Base-by-base conservation (phyloP, 2,888 invertebrate species). In the Noctua janthe region DNA sequence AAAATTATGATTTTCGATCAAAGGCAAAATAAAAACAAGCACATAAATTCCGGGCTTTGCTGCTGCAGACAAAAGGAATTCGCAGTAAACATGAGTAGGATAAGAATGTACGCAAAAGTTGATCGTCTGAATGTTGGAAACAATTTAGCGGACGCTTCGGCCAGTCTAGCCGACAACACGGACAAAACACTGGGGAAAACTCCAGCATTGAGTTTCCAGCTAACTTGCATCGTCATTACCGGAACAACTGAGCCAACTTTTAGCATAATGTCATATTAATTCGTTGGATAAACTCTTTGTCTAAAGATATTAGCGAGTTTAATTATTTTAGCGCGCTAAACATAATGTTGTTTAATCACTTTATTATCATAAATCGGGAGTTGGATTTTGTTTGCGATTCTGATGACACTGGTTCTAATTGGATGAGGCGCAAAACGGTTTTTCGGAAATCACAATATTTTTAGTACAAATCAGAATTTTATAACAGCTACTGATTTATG, bases 191-290 rank as follows among this genome's bases (percentile, higher is more conserved):
- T 39, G 17, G 78, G 82, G 85, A 81, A 78, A 81, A 86, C 78
- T 74, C 82, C 72, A 70, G 49, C 81, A 78, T 80, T 74, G 62
- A 84, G 78, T 72, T 72, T 71, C 76, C 76, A 69, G 15, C 76
- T 72, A 84, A 86, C 84, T 87, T 77, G 78, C 77, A 83, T 64
- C 76, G 75, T 80, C 82, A 84, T 85, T 86, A 85, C 80, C 62
- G 83, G 72, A 87, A 85, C 85, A 83, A 84, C 71, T 5, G 81
- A 74, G 29, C 59, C 56, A 87, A 85, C 83, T 83, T 87, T 87
- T 80, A 82, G 77, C 86, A 84, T 87, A 84, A 86, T 84, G 84
- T 84, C 73, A 86, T 84, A 79, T 84, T 86, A 86, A 86, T 86
- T 86, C 74, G 71, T 69, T 74, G 78, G 76, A 66, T 79, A 84